Evolutionary conservation across 2,888 invertebrate species (phyloP).

Genomic region (Acleris cristana): DNA sequence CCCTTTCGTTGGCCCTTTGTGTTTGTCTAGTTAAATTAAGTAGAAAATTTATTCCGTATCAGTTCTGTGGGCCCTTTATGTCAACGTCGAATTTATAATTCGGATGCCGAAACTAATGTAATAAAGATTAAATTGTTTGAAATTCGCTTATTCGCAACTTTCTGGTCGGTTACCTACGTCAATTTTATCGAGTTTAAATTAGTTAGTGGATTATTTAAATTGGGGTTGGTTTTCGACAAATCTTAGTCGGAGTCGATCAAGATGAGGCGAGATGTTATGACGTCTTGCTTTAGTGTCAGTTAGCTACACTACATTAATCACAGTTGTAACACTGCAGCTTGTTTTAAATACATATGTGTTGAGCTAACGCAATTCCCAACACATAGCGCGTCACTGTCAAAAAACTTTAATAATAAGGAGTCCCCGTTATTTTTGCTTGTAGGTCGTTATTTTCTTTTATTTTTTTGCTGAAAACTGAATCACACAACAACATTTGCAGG

Average conservation of each 20-base stretch:
- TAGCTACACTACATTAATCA: too few species aligned
- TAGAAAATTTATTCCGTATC: conserved; percentile 83
- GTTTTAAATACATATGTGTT: too few species aligned
- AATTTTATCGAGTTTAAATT: conserved; percentile 11
- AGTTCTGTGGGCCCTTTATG: conserved; percentile 67
- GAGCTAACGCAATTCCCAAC: too few species aligned
- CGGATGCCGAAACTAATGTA: conserved; percentile 67
- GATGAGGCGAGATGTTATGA: not conserved
- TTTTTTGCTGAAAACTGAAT: too few species aligned
- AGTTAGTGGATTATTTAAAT: not conserved
- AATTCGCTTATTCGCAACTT: conserved; percentile 26
- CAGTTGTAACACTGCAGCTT: too few species aligned
- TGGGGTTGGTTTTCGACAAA: too few species aligned
- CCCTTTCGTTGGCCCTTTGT: conserved; percentile 75
- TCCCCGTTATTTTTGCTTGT: too few species aligned
- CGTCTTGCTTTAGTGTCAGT: not conserved
- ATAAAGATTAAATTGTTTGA: conserved; percentile 40
- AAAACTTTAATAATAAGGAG: too few species aligned
- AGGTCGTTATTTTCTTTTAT: too few species aligned
- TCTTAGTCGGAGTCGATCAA: too few species aligned
- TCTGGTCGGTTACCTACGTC: conserved; percentile 41
- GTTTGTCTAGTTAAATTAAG: conserved; percentile 83
- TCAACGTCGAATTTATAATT: conserved; percentile 80
- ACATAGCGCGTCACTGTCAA: too few species aligned
- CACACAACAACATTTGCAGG: too few species aligned